Evolutionary conservation across 2,888 invertebrate species (phyloP), one percentile per base, ranked within the genome.

Genomic region (Amphipyra berbera): DNA sequence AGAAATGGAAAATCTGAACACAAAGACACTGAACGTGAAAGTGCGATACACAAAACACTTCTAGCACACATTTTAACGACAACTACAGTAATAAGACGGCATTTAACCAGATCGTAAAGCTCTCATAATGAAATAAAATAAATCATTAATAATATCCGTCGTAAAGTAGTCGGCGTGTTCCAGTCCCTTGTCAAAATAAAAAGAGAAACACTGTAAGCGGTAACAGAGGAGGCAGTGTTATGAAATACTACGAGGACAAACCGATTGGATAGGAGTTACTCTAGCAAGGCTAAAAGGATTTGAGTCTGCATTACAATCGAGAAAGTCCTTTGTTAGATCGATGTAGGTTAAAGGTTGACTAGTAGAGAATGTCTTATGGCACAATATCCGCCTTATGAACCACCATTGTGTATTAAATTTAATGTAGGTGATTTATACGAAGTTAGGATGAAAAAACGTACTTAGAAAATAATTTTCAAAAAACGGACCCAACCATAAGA

Each of bases 51-150:
- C 10, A 44, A 56, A 45, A 38, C 15, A 33, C 35, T 49, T 50
- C 8, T 38, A 38, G 8, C 33, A 6, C 6, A 48, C 30, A 52
- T 59, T 10, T 58, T 48, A 41, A 62, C 9, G 44, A 53, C 47
- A 50, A 37, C 13, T 67, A 40, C 10, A 52, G 3, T 30, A 35
- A 21, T 53, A 33, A 44, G 30, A 21, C 4, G 40, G 47, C 44
- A 47, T 59, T 64, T 57, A 63, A 60, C 60, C 37, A 33, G 40
- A 47, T 70, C 49, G 41, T 72, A 60, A 75, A 72, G 41, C 38
- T 50, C 10, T 54, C 30, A 9, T 41, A 53, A 47, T 58, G 27
- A 61, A 65, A 65, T 44, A 42, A 61, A 56, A 72, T 75, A 75
- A 69, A 70, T 54, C 54, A 56, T 61, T 62, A 10, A 38, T 57